Base-by-base conservation (phyloP, 1,140 invertebrate species). In the Bombus impatiens region DNA sequence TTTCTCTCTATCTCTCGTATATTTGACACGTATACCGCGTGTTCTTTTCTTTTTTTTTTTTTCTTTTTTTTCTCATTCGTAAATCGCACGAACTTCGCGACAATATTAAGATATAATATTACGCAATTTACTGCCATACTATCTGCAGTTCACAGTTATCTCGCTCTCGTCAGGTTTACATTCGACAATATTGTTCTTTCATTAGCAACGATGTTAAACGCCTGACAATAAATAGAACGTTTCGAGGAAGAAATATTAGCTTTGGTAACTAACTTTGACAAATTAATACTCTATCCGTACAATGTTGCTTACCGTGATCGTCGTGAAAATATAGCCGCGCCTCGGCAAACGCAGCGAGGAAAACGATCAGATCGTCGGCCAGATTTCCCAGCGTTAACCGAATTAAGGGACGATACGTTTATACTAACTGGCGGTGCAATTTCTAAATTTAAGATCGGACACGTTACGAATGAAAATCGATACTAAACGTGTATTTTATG, bases 21-120 rank as follows among this genome's bases (percentile, higher is more conserved):
- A 68, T 35, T 3, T 22, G 0, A 25, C 15, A 13, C 62, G 0
- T 15, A 18, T n/a, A 2, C 2, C 5, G 18, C 1, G 28, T 13
- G 1, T 40, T 40, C 9, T 3, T 37, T 37, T 37, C 32, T 1
- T 37, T 70, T 37, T 18, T 35, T 25, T 25, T 35, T 22, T 25
- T 25, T 28, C 1, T 47, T 5, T 15, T 1, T 15, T 5, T 47
- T 18, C 18, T 47, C 10, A 13, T 70, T 70, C 18, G 22, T 25
- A 70, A 18, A 70, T 70, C 22, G 9, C 28, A 28, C 12, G 12
- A 71, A 37, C 28, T 42, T 25, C 28, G 37, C 25, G 25, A 28
- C 42, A n/a, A 42, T 28, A 13, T 71, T 28, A 13, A 2, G 25
- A 71, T 42, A 12, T 15, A 15, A 71, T 8, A 13, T 42, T 71